Conservation (phyloP, 2,888 invertebrate genomes). For the Cylindroiulus punctatus region DNA sequence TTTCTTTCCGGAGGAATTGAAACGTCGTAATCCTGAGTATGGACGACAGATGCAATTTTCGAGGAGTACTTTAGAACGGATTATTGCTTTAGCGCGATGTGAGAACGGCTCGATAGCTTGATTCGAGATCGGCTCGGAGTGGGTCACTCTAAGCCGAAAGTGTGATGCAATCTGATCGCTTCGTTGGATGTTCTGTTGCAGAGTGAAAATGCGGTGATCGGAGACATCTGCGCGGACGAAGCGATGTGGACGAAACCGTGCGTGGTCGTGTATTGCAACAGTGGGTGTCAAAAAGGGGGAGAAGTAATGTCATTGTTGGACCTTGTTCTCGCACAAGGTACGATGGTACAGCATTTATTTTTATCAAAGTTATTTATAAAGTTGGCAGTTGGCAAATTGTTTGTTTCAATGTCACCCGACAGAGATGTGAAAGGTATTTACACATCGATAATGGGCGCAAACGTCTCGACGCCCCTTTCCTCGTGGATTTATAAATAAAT, state of each 20-base stretch:
- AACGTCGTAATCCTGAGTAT: slow-evolving; percentile 42
- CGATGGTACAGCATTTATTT: slow-evolving; percentile 33
- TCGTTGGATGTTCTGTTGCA: neutral
- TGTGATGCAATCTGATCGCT: neutral
- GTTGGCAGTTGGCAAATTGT: slow-evolving; percentile 43
- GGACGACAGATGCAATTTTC: slow-evolving; percentile 27
- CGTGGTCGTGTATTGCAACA: slow-evolving; percentile 12
- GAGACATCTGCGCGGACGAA: neutral
- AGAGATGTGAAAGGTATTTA: slow-evolving; percentile 36
- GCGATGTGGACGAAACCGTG: neutral
- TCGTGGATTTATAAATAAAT: slow-evolving; percentile 39
- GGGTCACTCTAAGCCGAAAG: neutral
- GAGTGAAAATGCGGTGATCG: neutral
- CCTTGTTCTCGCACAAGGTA: slow-evolving; percentile 39
- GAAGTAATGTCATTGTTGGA: slow-evolving; percentile 36
- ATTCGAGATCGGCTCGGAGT: neutral
- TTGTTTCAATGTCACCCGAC: slow-evolving; percentile 39
- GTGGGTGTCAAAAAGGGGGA: neutral
- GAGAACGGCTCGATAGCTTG: neutral
- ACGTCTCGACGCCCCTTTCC: slow-evolving; percentile 8
- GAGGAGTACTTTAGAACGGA: neutral
- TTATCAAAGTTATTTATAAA: slow-evolving; percentile 43
- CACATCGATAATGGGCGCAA: slow-evolving; percentile 34
- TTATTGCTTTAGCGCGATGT: slow-evolving; percentile 20
- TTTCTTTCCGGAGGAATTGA: slow-evolving; percentile 40